Conservation (phyloP, 2,888 invertebrate species). For the Nomada lathburiana region DNA sequence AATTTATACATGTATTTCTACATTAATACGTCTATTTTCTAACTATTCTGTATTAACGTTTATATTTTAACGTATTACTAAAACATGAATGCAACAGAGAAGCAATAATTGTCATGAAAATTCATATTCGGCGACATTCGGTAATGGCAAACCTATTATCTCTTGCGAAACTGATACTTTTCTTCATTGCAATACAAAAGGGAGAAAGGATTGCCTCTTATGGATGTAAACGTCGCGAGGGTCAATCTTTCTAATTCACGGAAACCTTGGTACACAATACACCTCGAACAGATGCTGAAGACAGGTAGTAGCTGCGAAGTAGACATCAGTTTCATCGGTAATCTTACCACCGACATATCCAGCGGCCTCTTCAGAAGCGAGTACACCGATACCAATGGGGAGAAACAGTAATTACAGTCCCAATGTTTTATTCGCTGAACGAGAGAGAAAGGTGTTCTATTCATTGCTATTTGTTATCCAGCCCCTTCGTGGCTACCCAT, state of each 20-base stretch:
- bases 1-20: too few relatives aligned
- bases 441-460: background rate
- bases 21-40: too few relatives aligned
- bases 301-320: constrained; percentile 87
- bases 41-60: too few relatives aligned
- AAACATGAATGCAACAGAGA: too few relatives aligned
- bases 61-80: too few relatives aligned
- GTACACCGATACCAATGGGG: constrained; percentile 85
- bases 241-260: constrained; percentile 18
- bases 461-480: constrained; percentile 66
- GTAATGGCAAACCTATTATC: background rate
- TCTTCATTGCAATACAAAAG: constrained; percentile 23
- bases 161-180: background rate
- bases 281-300: constrained; percentile 86
- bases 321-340: constrained; percentile 88
- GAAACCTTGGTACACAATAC: constrained; percentile 80
- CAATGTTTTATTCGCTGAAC: background rate
- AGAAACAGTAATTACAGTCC: constrained; percentile 83
- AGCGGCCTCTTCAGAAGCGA: constrained; percentile 90
- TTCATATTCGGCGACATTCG: background rate
- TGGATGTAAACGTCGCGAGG: constrained; percentile 59
- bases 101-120: too few relatives aligned
- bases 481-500: constrained; percentile 89
- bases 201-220: constrained; percentile 29
- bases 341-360: constrained; percentile 87